A percentile compares a stretch with the other conserved stretches of the same genome.
Evolutionary conservation across 2,797 vertebrate genomes (phyloP).

Genomic region (Tolypeutes matacus): DNA sequence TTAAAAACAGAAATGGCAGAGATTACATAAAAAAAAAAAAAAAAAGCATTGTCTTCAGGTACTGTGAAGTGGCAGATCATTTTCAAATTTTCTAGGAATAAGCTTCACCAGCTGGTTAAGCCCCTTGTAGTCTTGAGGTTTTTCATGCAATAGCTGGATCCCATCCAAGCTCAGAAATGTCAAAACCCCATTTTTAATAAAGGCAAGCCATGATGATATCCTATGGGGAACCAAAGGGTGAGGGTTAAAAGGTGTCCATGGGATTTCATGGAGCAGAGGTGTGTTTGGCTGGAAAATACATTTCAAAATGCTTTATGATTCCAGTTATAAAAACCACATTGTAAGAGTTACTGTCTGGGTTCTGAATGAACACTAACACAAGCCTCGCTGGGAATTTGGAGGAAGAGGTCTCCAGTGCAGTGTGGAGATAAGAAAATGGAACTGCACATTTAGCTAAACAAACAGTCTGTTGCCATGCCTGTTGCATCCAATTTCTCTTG

Average conservation of each 20-base stretch:
- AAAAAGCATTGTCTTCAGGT: slow-evolving; percentile 33
- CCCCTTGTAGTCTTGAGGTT: slow-evolving; percentile 40
- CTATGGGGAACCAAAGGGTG: slow-evolving; percentile 9
- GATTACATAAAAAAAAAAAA: background rate
- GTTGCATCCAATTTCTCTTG: background rate
- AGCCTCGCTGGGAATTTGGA: background rate
- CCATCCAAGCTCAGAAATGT: slow-evolving; percentile 50
- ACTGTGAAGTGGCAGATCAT: slow-evolving; percentile 46
- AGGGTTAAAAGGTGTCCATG: background rate
- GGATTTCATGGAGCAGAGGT: background rate
- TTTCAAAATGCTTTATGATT: slow-evolving; percentile 7
- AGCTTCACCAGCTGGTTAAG: slow-evolving; percentile 55
- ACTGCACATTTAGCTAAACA: background rate
- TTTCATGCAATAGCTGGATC: slow-evolving; percentile 7
- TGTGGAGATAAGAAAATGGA: background rate
- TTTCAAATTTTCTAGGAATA: slow-evolving; percentile 67
- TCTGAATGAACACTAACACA: background rate
- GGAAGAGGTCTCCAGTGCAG: background rate
- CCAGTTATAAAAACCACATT: background rate
- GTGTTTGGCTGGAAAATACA: background rate
- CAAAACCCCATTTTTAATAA: slow-evolving; percentile 42
- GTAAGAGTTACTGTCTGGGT: background rate
- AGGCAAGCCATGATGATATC: background rate
- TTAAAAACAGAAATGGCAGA: slow-evolving; percentile 60
- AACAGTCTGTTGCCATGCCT: background rate